Evolutionary conservation across 1,140 invertebrate genomes (phyloP).

Genomic region (Octopus sinensis): DNA sequence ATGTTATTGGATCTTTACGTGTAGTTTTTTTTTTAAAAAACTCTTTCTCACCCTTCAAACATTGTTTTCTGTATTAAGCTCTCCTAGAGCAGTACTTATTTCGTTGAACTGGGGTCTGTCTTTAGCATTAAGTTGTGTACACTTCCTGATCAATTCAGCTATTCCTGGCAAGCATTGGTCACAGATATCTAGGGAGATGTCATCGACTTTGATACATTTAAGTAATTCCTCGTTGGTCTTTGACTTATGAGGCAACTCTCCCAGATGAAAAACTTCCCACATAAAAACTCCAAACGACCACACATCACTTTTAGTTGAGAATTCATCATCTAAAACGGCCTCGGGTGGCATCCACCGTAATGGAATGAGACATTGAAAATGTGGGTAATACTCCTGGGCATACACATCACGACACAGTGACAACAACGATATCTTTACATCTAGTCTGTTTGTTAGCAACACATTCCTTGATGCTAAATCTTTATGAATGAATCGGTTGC

Average conservation of each 20-base stretch:
- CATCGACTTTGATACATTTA: constrained; percentile 58
- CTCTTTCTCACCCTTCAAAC: background rate
- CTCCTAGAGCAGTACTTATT: constrained; percentile 36
- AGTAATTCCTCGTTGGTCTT: constrained; percentile 62
- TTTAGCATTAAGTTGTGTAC: constrained; percentile 67
- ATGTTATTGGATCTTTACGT: background rate
- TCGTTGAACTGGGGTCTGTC: constrained; percentile 62
- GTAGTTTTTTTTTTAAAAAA: background rate
- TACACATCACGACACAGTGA: constrained; percentile 81
- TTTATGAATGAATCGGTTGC: constrained; percentile 73
- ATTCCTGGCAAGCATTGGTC: constrained; percentile 61
- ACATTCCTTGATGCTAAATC: constrained; percentile 93
- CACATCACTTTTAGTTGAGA: constrained; percentile 52
- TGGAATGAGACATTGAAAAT: constrained; percentile 65
- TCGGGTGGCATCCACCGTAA: constrained; percentile 85
- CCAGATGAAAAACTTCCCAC: constrained; percentile 54
- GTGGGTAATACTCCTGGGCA: constrained; percentile 71
- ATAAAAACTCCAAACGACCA: constrained; percentile 55
- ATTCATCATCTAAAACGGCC: constrained; percentile 76
- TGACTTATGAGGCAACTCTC: constrained; percentile 48
- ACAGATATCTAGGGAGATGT: constrained; percentile 35
- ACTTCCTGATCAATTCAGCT: constrained; percentile 62
- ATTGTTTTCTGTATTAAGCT: constrained; percentile 21
- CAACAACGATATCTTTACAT: constrained; percentile 79
- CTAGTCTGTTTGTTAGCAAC: constrained; percentile 76